Evolutionary conservation across 2,888 invertebrate species (phyloP), one percentile per base, ranked within the genome.

Genomic region (Netelia fuscicornis): DNA sequence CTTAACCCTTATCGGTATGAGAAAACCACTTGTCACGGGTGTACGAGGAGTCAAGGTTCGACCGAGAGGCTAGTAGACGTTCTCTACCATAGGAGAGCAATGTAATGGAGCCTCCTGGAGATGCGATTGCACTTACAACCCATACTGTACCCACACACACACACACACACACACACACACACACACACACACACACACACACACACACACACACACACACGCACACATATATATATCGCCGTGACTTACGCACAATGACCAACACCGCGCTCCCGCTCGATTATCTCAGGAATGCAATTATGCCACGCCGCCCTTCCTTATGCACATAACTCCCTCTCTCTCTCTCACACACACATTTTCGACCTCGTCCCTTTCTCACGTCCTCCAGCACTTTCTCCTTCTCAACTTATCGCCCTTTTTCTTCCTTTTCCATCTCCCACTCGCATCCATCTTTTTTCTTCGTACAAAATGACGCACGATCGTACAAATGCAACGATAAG

Each of bases 221-320:
- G 0, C 17, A 17, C 17, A 17, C 17, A 17, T 17, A 17, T 70
- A 52, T 25, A 30, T 68, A 58, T 68, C 48, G 56, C 54, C 76
- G 74, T 87, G 82, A 87, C 85, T 87, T 85, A 88, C 87, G 83
- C 78, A 88, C 88, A 86, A 84, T 89, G 84, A 85, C 87, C 81
- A 78, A 67, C 70, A 52, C 42, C 68, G 67, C 52, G 20, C 81
- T 81, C 71, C 72, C 80, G 87, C 56, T 88, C 88, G 83, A 90
- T 90, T 90, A 89, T 84, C 88, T 75, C 74, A 71, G 87, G 88
- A 87, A 89, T 85, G 89, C 87, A 90, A 87, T 90, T 88, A 88
- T 84, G 80, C 58, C 72, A 11, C 65, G 80, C 86, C 88, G 77
- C 76, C 71, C 65, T 86, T 86, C 80, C 84, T 79, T 60, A 64